A percentile compares a stretch with the other conserved stretches of the same genome.
Evolutionary conservation across 2,797 vertebrate genomes (phyloP).

Genomic region (Helarctos malayanus): DNA sequence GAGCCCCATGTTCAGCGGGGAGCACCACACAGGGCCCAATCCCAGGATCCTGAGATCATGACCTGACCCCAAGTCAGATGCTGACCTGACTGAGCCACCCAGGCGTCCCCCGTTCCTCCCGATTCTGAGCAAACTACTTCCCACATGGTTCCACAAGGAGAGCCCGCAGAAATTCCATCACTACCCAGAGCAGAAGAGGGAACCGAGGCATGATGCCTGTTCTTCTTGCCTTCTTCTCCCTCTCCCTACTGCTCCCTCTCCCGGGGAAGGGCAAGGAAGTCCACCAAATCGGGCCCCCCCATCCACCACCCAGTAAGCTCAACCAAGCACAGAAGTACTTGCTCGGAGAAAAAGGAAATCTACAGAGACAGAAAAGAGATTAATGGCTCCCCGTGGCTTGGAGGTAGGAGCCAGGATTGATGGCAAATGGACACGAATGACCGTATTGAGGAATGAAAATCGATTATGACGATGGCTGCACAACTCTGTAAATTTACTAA

Average conservation of each 20-base stretch:
- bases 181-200: not conserved
- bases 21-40: too few species aligned
- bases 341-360: not conserved
- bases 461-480: not conserved
- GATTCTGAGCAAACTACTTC: not conserved
- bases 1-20: too few species aligned
- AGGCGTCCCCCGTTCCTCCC: not conserved
- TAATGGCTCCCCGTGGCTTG: not conserved
- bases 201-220: not conserved
- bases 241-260: too few species aligned
- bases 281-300: not conserved
- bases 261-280: not conserved
- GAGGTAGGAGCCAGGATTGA: not conserved
- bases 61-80: too few species aligned
- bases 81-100: too few species aligned
- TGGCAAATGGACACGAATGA: not conserved
- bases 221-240: not conserved
- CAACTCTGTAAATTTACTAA: not conserved
- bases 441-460: not conserved
- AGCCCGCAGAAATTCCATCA: rapidly evolving
- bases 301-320: not conserved
- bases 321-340: not conserved
- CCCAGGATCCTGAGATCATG: too few species aligned
- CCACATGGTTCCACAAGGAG: not conserved
- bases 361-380: not conserved